phyloP scores from a whole-genome alignment of 2,113 vertebrate species.

The Trematomus loennbergii region DNA sequence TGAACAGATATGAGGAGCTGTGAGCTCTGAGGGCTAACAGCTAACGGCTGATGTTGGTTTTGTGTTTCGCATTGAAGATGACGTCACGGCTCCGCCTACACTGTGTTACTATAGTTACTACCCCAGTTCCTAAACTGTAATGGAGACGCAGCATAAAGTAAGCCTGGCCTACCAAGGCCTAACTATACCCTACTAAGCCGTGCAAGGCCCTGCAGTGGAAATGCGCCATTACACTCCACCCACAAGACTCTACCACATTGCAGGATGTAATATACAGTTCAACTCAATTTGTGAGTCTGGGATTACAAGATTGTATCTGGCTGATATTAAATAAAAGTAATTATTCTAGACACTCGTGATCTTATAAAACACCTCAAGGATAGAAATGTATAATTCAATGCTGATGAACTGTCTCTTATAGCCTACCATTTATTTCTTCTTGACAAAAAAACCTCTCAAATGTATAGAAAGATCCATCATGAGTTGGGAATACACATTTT shows the following conservation, averaged over 20 bases:
- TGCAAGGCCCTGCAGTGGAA: no score
- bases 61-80: no score
- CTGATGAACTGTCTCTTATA: neutral
- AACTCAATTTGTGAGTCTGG: neutral
- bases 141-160: no score
- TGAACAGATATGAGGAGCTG: no score
- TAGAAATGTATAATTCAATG: neutral
- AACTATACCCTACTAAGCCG: no score
- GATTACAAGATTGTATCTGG: neutral
- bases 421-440: neutral
- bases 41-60: no score
- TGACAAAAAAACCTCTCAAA: neutral
- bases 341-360: neutral
- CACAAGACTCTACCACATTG: neutral
- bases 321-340: neutral
- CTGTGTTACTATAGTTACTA: no score
- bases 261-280: constrained; percentile 2
- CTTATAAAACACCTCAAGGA: neutral
- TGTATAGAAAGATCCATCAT: neutral
- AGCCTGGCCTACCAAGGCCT: no score
- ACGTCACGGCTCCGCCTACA: no score
- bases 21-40: no score
- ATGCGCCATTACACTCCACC: neutral
- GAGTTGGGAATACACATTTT: neutral
- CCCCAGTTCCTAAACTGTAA: no score